Evolutionary conservation across 2,888 invertebrate genomes (phyloP).

Genomic region (Hyppa rectilinea): DNA sequence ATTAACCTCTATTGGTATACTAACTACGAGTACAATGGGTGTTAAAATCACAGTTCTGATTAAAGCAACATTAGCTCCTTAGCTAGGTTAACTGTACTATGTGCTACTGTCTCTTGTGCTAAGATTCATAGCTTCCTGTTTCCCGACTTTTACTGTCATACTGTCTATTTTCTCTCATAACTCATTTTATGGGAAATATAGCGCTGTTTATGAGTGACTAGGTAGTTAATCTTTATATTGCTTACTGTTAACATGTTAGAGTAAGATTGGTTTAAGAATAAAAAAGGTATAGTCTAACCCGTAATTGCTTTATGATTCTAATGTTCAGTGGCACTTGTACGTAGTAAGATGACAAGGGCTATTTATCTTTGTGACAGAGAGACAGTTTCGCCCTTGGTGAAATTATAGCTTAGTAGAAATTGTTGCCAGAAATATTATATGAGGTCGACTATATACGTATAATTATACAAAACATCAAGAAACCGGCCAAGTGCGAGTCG

Average conservation of each 20-base stretch:
- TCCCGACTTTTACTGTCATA: neutral
- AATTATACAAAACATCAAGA: neutral
- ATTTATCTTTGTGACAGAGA: neutral
- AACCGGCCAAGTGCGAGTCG: no score
- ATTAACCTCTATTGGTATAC: neutral
- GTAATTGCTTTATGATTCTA: no score
- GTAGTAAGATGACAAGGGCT: no score
- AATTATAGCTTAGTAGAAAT: no score
- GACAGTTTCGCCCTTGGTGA: neutral
- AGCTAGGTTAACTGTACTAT: slow-evolving; percentile 32
- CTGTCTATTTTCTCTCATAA: slow-evolving; percentile 29
- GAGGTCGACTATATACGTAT: neutral
- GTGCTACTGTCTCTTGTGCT: slow-evolving; percentile 22
- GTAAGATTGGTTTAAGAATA: neutral
- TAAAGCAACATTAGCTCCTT: slow-evolving; percentile 3
- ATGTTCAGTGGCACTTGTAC: neutral
- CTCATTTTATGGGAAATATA: neutral
- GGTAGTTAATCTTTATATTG: neutral
- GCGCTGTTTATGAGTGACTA: neutral
- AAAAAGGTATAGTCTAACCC: neutral
- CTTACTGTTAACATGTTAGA: neutral
- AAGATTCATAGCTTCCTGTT: slow-evolving; percentile 40
- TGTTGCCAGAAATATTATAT: neutral
- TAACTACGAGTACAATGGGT: slow-evolving; percentile 36
- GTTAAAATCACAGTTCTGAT: slow-evolving; percentile 3